Conservation (phyloP, 2,797 vertebrate genomes). For the Lacerta agilis region DNA sequence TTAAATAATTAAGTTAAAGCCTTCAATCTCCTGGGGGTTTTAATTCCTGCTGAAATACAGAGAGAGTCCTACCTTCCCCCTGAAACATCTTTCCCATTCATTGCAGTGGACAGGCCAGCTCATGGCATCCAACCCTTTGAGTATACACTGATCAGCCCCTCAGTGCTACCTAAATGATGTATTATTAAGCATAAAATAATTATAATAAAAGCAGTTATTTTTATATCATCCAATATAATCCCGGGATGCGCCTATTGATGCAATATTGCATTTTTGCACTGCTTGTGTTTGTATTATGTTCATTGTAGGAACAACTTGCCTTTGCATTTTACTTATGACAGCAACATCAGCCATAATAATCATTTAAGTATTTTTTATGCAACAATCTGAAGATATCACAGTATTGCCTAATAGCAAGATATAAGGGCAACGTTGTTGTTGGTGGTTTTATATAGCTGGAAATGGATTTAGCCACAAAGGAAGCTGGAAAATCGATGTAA, state of each 20-base stretch:
- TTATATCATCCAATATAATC: background rate
- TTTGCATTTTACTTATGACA: background rate
- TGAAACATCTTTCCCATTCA: background rate
- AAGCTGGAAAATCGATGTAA: background rate
- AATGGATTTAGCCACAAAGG: slow-evolving; percentile 5
- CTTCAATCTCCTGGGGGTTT: background rate
- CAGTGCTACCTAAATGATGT: background rate
- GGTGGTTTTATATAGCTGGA: no score
- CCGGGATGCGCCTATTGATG: background rate
- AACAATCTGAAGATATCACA: no score
- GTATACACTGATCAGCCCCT: background rate
- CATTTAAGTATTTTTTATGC: no score
- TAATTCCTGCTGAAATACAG: background rate
- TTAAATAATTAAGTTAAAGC: no score
- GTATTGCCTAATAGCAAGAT: no score
- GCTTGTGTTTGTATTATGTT: background rate
- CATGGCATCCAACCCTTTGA: background rate
- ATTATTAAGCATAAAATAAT: background rate
- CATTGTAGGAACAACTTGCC: background rate
- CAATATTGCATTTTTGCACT: background rate
- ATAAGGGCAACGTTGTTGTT: no score
- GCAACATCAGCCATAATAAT: background rate
- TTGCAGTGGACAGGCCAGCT: background rate
- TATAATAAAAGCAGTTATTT: background rate
- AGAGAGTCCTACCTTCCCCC: background rate